These are phyloP conservation scores for Bugulina stolonifera DNA, from an alignment of 2,888 invertebrate species.

Conservation along the genomic window DNA sequence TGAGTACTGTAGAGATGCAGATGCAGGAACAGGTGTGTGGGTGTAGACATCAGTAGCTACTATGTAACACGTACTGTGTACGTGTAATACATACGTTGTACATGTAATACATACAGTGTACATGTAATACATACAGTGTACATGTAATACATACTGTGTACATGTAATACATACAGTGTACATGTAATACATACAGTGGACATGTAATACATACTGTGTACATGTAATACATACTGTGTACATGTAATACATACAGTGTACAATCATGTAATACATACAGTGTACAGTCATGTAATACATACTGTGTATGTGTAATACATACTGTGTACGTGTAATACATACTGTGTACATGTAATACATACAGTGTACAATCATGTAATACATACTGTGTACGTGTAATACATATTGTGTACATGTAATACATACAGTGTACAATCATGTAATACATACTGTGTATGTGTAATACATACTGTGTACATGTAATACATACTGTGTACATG, in stretches of 20 bases:
- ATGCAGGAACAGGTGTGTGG: conserved; percentile 16
- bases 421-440: background rate
- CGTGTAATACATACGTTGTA: no score
- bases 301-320: background rate
- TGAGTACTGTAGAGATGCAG: conserved; percentile 2
- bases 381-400: background rate
- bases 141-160: background rate
- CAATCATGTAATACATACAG: background rate
- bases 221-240: background rate
- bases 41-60: background rate
- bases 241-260: no score
- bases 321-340: background rate
- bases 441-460: background rate
- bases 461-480: no score
- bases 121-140: no score
- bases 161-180: no score
- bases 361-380: background rate
- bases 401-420: background rate
- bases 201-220: background rate
- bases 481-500: no score
- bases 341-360: no score
- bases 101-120: no score
- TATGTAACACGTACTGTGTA: background rate
- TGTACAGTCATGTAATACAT: no score
- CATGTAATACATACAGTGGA: no score